Conservation (phyloP, 2,888 invertebrate genomes). For the Amiota communis region DNA sequence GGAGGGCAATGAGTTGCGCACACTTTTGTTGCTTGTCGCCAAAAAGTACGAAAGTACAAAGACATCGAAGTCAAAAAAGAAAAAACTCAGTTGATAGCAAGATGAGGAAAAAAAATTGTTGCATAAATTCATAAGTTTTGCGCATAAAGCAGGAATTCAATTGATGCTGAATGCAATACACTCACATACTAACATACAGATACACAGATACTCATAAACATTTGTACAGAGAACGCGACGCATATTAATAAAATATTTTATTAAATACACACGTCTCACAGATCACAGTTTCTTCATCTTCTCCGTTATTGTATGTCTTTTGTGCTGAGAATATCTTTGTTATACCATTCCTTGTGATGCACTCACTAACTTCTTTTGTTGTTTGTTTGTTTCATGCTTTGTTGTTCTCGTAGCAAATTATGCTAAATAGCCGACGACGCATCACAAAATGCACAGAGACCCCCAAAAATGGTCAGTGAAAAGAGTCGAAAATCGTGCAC, state of each 20-base stretch:
- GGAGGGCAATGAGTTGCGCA: not conserved
- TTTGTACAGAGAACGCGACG: slow-evolving; percentile 48
- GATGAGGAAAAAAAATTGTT: slow-evolving; percentile 48
- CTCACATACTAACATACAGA: not conserved
- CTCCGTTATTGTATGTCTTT: not conserved
- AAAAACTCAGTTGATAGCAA: slow-evolving; percentile 29
- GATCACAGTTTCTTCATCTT: not conserved
- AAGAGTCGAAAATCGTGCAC: slow-evolving; percentile 56
- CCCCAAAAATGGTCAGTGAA: slow-evolving; percentile 59
- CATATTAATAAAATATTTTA: slow-evolving; percentile 67
- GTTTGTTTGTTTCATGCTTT: slow-evolving; percentile 23
- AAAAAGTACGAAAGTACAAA: slow-evolving; percentile 48
- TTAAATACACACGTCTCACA: slow-evolving; percentile 63
- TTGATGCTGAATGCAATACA: slow-evolving; percentile 51
- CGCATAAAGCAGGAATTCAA: slow-evolving; percentile 50
- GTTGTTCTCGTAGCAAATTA: slow-evolving; percentile 50
- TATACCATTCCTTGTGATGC: no score
- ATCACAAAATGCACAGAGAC: not conserved
- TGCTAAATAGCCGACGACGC: slow-evolving; percentile 53
- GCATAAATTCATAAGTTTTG: slow-evolving; percentile 65
- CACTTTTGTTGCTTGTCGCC: not conserved
- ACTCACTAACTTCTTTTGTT: not conserved
- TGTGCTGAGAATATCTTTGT: not conserved
- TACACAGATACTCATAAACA: slow-evolving; percentile 37
- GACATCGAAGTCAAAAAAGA: slow-evolving; percentile 43